Evolutionary conservation across 2,113 vertebrate species (phyloP).

Genomic region (Heptranchias perlo): DNA sequence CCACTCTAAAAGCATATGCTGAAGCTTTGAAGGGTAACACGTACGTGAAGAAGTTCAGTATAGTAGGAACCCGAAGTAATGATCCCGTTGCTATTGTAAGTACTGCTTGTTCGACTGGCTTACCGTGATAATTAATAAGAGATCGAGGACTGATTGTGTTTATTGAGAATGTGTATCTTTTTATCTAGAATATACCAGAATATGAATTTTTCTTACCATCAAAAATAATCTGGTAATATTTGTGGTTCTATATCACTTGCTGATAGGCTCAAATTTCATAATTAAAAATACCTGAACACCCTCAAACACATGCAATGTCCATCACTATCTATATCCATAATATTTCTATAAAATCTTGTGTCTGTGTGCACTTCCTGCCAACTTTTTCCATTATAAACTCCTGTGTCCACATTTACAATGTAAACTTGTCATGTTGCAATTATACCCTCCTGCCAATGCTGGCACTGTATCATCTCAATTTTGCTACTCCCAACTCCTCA

Average conservation of each 20-base stretch:
- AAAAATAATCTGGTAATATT: neutral
- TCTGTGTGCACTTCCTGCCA: neutral
- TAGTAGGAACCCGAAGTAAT: slow-evolving; percentile 90
- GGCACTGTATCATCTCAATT: neutral
- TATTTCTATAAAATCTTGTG: neutral
- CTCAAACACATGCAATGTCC: neutral
- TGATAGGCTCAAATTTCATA: neutral
- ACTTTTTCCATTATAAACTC: neutral
- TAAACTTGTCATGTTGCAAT: neutral
- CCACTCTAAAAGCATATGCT: slow-evolving; percentile 80
- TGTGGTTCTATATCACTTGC: neutral
- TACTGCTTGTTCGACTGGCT: slow-evolving; percentile 41
- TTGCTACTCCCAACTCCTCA: neutral
- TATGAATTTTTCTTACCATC: neutral
- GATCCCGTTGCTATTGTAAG: slow-evolving; percentile 89
- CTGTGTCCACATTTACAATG: neutral
- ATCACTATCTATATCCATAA: neutral
- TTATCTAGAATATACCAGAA: neutral
- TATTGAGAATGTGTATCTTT: neutral
- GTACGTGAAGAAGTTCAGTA: slow-evolving; percentile 84
- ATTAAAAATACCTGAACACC: neutral
- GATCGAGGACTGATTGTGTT: neutral
- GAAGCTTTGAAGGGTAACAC: slow-evolving; percentile 81
- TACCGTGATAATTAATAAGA: neutral
- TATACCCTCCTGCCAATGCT: neutral